Evolutionary conservation across 2,797 vertebrate genomes (phyloP), one percentile per base, ranked within the genome.

Genomic region (Aphelocoma californica): DNA sequence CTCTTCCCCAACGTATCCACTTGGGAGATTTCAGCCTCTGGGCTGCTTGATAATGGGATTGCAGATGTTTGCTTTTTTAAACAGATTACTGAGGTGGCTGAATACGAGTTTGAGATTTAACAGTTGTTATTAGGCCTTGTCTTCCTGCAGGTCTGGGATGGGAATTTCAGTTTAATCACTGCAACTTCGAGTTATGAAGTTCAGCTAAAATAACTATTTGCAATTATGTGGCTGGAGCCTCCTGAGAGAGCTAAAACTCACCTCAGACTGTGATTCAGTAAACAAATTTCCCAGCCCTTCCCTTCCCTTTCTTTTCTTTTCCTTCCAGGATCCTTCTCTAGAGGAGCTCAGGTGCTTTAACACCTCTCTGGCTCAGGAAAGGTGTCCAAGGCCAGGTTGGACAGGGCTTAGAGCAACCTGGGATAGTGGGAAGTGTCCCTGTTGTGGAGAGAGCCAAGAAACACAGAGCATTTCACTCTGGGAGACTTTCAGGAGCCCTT

Each of bases 101-200:
- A 29, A 65, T 34, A 36, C 20, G 3, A 67, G 74, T 45, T 4
- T 72, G 90, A 79, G 82, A 61, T 88, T 81, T 44, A 93, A 69
- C 60, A 18, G 66, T 56, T 84, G 77, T 81, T 93, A 81, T 73
- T 91, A 61, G 69, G 34, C 24, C 57, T 93, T 14, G 5, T 83
- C 75, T 80, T 93, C 82, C 85, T 71, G 88, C 56, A 17, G 51
- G 31, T 54, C 62, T 20, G 31, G 77, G 70, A 9, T 92, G 92
- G 94, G 70, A 88, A 88, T 95, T 93, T 65, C 24, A 64, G 32
- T 90, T 93, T 92, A 94, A 95, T 93, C 73, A 40, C 47, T 29
- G 65, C 80, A 56, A 36, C 65, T 61, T 24, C 9, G 28, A 84
- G 70, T 83, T 92, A 75, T 21, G 80, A 93, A 57, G 54, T 81